These are phyloP conservation scores for Musca vetustissima DNA, from an alignment of 1,140 invertebrate species.

Conservation along the genomic window DNA sequence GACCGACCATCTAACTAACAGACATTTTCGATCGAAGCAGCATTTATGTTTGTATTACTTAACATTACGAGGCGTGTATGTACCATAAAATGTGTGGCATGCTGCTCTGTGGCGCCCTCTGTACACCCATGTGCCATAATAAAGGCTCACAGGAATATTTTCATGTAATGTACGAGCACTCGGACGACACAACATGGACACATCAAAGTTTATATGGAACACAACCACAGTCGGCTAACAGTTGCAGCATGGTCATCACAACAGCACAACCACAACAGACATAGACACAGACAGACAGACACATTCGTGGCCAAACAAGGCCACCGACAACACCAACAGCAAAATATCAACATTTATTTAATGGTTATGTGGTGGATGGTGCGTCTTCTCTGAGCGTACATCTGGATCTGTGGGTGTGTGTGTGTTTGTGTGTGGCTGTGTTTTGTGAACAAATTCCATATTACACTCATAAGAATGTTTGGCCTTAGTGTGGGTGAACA, in stretches of 20 bases:
- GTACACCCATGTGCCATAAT: slow-evolving; percentile 56
- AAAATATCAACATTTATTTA: not conserved
- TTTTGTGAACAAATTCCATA: too few species aligned
- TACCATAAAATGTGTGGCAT: slow-evolving; percentile 9
- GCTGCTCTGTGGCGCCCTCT: slow-evolving; percentile 38
- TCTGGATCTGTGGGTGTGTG: not conserved
- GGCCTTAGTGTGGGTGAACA: not conserved
- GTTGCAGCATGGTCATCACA: not conserved
- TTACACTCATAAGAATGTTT: not conserved
- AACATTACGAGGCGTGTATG: not conserved
- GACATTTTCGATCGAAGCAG: not conserved
- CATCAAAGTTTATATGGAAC: slow-evolving; percentile 50
- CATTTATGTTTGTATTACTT: slow-evolving; percentile 4
- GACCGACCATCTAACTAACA: too few species aligned
- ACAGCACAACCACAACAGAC: slow-evolving; percentile 4
- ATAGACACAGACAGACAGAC: too few species aligned
- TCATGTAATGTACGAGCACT: slow-evolving; percentile 38
- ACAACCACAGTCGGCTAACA: slow-evolving; percentile 1
- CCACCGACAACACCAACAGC: not conserved
- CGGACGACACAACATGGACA: slow-evolving; percentile 47
- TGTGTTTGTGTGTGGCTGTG: not conserved
- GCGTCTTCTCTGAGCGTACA: not conserved
- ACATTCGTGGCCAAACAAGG: not conserved
- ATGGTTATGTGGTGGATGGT: too few species aligned
- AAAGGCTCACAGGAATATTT: slow-evolving; percentile 51